Conservation (phyloP, 2,797 vertebrate genomes). For the Parambassis ranga region DNA sequence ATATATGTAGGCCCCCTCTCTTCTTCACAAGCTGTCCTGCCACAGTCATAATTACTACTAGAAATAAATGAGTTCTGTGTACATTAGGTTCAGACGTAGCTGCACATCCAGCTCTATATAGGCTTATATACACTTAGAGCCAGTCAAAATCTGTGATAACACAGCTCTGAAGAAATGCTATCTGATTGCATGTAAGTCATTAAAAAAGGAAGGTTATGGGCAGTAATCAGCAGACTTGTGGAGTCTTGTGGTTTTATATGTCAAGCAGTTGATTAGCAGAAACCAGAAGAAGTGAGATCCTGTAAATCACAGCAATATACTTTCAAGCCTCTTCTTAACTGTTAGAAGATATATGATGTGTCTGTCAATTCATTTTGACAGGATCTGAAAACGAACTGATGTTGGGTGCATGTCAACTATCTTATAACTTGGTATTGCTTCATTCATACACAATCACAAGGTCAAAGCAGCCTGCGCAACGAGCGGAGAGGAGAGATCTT, state of each 20-base stretch:
- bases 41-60: conserved; percentile 42
- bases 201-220: conserved; percentile 17
- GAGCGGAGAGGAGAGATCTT: conserved; percentile 40
- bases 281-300: background rate
- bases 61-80: conserved; percentile 39
- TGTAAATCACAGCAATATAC: background rate
- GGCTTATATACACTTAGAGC: no score
- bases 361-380: conserved; percentile 20
- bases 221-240: background rate
- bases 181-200: conserved; percentile 14
- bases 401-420: conserved; percentile 39
- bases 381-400: conserved; percentile 16
- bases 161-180: conserved; percentile 6
- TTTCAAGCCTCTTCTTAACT: background rate
- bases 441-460: conserved; percentile 44
- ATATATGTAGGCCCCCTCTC: conserved; percentile 20
- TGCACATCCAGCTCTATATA: background rate
- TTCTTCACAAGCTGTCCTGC: conserved; percentile 39
- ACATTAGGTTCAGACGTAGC: background rate
- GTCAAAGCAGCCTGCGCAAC: conserved; percentile 34
- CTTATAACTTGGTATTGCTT: conserved; percentile 33
- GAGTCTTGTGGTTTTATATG: background rate
- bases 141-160: no score
- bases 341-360: background rate
- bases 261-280: background rate